Evolutionary conservation across 2,888 invertebrate species (phyloP), one percentile per base, ranked within the genome.

Genomic region (Tanaodytes sp.): DNA sequence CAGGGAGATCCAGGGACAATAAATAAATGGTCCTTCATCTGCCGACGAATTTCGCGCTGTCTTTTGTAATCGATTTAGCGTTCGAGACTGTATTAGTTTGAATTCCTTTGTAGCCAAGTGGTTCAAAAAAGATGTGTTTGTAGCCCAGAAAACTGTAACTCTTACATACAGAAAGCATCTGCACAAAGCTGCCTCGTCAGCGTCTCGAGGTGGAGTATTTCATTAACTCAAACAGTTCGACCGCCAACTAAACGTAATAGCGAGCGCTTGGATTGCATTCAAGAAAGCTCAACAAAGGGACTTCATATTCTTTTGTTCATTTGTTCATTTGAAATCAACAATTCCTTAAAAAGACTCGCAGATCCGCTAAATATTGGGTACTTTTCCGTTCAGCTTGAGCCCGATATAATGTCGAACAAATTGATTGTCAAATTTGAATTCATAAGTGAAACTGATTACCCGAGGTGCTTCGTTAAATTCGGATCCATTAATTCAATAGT

Each of bases 201-300:
- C 75, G 48, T 63, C 67, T 66, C 66, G 16, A 48, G 43, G 42
- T 52, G 37, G 18, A 58, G 68, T 72, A 77, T 79, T 80, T 80
- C 79, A 80, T 80, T 80, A 79, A 77, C 77, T 74, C 73, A 66
- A 75, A 76, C 73, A 62, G 69, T 73, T 68, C 59, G 55, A 54
- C 67, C 71, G 54, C 67, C 45, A 67, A 69, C 74, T 72, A 75
- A 77, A 78, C 74, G 77, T 76, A 76, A 76, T 76, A 66, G 73
- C 66, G 66, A 70, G 64, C 73, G 61, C 68, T 72, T 61, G 76
- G 75, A 77, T 79, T 79, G 75, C 75, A 76, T 77, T 79, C 76
- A 75, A 75, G 74, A 75, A 75, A 72, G 68, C 71, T 74, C 62
- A 68, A 55, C 62, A 59, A 69, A 54, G 43, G 40, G 62, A 66